phyloP scores from a whole-genome alignment of 2,797 vertebrate genomes.

The Phrynocephalus guinanensis region DNA sequence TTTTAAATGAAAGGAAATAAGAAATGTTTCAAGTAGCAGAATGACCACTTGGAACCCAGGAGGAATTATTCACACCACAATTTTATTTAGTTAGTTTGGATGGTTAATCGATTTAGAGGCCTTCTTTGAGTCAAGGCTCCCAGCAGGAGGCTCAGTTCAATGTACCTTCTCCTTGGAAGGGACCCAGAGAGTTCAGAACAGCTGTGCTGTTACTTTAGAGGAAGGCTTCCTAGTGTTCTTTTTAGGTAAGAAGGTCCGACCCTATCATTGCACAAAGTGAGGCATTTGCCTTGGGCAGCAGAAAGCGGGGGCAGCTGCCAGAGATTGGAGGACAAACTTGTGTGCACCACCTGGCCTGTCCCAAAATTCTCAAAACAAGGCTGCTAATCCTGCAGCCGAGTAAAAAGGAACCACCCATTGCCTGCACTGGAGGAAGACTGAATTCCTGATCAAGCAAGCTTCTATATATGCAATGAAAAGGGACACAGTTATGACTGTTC shows the following conservation, averaged over 20 bases:
- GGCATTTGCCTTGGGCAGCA: not conserved
- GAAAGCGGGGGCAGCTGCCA: no score
- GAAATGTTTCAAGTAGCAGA: constrained; percentile 9
- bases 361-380: not conserved
- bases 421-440: not conserved
- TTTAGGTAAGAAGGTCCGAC: not conserved
- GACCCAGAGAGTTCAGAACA: not conserved
- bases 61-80: not conserved
- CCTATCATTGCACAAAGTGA: not conserved
- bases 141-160: not conserved
- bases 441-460: not conserved
- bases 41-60: not conserved
- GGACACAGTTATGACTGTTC: not conserved
- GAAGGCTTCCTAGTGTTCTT: not conserved
- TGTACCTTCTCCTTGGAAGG: not conserved
- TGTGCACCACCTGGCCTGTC: not conserved
- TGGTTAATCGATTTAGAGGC: not conserved
- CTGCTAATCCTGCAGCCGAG: not conserved
- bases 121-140: not conserved
- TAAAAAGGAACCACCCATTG: not conserved
- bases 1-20: not conserved
- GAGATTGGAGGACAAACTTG: no score
- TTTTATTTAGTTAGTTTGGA: constrained; percentile 2
- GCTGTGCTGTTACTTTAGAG: not conserved
- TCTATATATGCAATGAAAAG: not conserved